Percentiles rank a stretch among this genome's conserved stretches.
phyloP scores from a whole-genome alignment of 35 echinoderm and acorn worm genomes.

The Anneissia japonica region DNA sequence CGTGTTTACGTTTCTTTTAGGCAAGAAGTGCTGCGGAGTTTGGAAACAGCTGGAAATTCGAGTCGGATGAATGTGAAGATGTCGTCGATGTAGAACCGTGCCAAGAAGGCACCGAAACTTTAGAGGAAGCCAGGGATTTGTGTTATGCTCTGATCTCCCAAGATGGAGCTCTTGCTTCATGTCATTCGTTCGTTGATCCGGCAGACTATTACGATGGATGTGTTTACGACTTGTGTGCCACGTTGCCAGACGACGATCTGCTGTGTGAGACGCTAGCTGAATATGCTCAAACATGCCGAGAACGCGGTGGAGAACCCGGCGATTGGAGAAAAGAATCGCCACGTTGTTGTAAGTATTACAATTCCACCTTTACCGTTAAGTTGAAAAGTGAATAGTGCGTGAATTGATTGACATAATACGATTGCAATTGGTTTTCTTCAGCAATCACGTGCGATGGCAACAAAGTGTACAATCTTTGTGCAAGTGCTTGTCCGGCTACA shows the following conservation, averaged over 20 bases:
- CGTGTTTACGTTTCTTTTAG: not conserved
- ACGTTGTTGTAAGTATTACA: constrained; percentile 39
- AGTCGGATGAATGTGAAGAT: constrained; percentile 25
- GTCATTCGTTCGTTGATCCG: constrained; percentile 60
- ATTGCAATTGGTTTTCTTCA: not conserved
- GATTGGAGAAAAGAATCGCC: not conserved
- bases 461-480: constrained; percentile 53
- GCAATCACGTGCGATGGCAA: constrained; percentile 51
- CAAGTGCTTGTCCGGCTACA: constrained; percentile 57
- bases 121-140: constrained; percentile 25
- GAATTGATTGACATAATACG: not conserved
- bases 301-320: constrained; percentile 7
- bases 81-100: constrained; percentile 29
- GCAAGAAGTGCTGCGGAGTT: constrained; percentile 11
- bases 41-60: constrained; percentile 41
- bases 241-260: constrained; percentile 44
- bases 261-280: constrained; percentile 55
- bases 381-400: not conserved
- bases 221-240: constrained; percentile 77
- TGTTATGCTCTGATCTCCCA: constrained; percentile 17
- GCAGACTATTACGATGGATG: constrained; percentile 50
- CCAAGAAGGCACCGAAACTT: not conserved
- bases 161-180: constrained; percentile 39
- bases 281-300: constrained; percentile 51
- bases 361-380: not conserved